Percentiles rank a stretch among this genome's conserved stretches.
phyloP scores from a whole-genome alignment of 2,797 vertebrate species.

The Tenualosa thibaudeaui region DNA sequence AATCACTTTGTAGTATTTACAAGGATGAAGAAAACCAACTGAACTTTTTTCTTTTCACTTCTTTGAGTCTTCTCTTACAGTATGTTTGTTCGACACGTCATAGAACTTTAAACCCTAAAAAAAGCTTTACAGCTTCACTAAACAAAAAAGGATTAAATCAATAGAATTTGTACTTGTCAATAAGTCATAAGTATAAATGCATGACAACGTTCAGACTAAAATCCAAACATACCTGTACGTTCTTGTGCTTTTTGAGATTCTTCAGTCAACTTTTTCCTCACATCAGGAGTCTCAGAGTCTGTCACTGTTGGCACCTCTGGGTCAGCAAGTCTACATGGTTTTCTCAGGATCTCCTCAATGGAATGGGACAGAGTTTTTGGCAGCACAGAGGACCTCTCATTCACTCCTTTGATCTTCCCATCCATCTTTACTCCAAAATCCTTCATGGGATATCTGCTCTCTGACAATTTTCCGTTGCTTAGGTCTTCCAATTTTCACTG shows the following conservation, averaged over 20 bases:
- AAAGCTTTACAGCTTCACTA: background rate
- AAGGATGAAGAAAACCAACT: background rate
- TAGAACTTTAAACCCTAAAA: background rate
- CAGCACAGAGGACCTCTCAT: background rate
- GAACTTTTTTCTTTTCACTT: background rate
- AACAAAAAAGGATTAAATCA: background rate
- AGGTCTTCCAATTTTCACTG: background rate
- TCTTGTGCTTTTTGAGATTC: slow-evolving; percentile 8
- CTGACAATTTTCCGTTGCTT: background rate
- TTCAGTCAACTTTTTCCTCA: background rate
- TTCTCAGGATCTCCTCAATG: slow-evolving; percentile 54
- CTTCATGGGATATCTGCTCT: slow-evolving; percentile 17
- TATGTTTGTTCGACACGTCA: background rate
- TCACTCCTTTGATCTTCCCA: background rate
- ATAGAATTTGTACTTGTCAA: background rate
- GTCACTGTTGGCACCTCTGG: background rate
- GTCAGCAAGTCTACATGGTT: slow-evolving; percentile 17
- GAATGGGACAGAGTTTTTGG: slow-evolving; percentile 48
- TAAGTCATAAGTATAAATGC: too few species aligned
- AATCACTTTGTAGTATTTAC: background rate
- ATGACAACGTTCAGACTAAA: background rate
- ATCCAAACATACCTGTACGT: slow-evolving; percentile 40
- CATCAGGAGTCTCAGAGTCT: background rate
- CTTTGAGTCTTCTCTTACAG: background rate
- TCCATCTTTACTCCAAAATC: slow-evolving; percentile 22